These are phyloP conservation scores for Frankliniella intonsa DNA, from an alignment of 2,888 invertebrate genomes.

Conservation along the genomic window DNA sequence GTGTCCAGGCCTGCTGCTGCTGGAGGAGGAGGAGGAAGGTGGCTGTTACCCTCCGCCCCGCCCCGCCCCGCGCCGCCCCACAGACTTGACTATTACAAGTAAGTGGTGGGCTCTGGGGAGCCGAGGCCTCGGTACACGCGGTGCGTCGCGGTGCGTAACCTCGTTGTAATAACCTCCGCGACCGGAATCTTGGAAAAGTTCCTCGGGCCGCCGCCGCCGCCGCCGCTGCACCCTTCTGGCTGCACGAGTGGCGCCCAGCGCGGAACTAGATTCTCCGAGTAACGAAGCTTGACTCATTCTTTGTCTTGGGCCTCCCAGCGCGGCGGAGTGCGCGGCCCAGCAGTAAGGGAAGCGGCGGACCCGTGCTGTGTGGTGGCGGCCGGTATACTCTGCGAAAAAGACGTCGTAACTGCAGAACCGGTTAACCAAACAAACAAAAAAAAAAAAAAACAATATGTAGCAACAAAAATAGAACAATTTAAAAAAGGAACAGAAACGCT, in stretches of 20 bases:
- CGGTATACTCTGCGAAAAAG: neutral
- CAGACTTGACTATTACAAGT: neutral
- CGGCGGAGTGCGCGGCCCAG: neutral
- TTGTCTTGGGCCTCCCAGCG: neutral
- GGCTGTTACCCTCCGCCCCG: neutral
- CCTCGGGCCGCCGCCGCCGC: neutral
- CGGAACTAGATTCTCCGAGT: neutral
- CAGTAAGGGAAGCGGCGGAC: too few relatives aligned
- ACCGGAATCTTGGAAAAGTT: slow-evolving; percentile 13
- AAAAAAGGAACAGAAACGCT: too few relatives aligned
- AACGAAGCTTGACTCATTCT: slow-evolving; percentile 22
- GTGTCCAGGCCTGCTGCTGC: neutral
- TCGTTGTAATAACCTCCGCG: slow-evolving; percentile 19
- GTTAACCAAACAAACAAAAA: too few relatives aligned
- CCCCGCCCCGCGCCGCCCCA: neutral
- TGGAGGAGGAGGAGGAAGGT: neutral
- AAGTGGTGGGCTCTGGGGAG: neutral
- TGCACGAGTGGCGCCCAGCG: neutral
- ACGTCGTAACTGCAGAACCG: neutral
- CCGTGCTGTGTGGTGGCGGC: neutral
- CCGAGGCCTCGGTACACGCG: neutral
- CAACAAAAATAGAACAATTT: too few relatives aligned
- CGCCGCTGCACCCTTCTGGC: neutral
- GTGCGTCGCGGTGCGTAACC: neutral
- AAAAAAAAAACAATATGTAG: too few relatives aligned